A percentile compares a stretch with the other conserved stretches of the same genome.
Conservation (phyloP, 2,888 invertebrate species). For the Stenodema calcarata region DNA sequence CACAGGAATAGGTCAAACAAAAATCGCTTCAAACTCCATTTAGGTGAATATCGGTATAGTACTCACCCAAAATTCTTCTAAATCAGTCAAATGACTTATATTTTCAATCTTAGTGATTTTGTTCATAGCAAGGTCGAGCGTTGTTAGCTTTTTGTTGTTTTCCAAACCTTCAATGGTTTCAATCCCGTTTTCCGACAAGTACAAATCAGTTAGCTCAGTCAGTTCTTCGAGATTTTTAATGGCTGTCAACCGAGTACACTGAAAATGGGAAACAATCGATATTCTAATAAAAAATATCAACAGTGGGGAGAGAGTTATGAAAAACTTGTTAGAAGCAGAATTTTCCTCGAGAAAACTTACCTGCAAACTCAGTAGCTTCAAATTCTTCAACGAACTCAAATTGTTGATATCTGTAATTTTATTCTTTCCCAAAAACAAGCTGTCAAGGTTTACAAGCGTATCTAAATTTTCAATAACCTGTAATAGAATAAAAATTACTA, state of each 20-base stretch:
- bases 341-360: slow-evolving; percentile 58
- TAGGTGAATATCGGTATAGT: too few relatives aligned
- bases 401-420: slow-evolving; percentile 89
- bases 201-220: slow-evolving; percentile 81
- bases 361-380: slow-evolving; percentile 86
- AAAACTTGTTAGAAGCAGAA: not conserved
- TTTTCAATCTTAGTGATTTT: slow-evolving; percentile 81
- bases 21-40: too few relatives aligned
- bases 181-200: slow-evolving; percentile 93
- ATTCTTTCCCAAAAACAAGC: slow-evolving; percentile 91
- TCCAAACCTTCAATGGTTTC: slow-evolving; percentile 78
- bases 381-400: slow-evolving; percentile 72
- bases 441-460: slow-evolving; percentile 74
- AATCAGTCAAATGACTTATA: slow-evolving; percentile 73
- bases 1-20: too few relatives aligned
- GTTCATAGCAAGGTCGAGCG: slow-evolving; percentile 90
- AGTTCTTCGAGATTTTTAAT: slow-evolving; percentile 85
- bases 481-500: slow-evolving; percentile 1
- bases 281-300: not conserved
- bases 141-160: slow-evolving; percentile 74
- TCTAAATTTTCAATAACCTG: slow-evolving; percentile 88
- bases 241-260: slow-evolving; percentile 83
- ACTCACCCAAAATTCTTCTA: slow-evolving; percentile 95
- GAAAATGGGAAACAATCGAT: not conserved
- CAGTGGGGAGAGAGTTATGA: not conserved